Percentiles rank a stretch among this genome's conserved stretches.
Conservation (phyloP, 2,113 vertebrate species). For the Ophiodon elongatus region DNA sequence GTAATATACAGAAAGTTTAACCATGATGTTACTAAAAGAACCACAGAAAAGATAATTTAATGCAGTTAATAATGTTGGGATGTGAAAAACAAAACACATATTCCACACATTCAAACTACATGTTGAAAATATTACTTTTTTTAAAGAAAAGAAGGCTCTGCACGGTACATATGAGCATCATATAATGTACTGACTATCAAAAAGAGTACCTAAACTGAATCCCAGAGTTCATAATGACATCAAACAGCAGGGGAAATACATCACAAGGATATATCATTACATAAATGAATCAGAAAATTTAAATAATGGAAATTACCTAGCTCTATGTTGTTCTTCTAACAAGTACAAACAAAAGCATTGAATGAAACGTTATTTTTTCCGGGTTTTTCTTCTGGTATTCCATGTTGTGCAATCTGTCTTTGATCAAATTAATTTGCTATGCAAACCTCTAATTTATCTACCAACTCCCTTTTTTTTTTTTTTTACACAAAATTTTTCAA, state of each 20-base stretch:
- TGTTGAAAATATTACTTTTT: not conserved
- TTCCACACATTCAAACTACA: not conserved
- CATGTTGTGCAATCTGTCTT: not conserved
- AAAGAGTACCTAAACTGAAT: no score
- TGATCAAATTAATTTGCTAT: not conserved
- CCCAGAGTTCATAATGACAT: not conserved
- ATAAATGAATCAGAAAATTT: not conserved
- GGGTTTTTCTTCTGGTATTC: not conserved
- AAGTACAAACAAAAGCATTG: not conserved
- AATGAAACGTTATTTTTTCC: no score
- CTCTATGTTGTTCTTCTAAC: not conserved
- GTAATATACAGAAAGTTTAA: not conserved
- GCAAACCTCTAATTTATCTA: not conserved
- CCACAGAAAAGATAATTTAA: not conserved
- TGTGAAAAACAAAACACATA: not conserved
- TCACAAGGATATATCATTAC: not conserved
- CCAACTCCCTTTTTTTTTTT: no score
- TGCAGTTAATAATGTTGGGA: not conserved
- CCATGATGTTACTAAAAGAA: not conserved
- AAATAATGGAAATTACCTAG: not conserved
- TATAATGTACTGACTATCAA: no score
- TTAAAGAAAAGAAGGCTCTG: not conserved
- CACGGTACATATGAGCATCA: no score
- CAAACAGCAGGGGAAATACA: not conserved
- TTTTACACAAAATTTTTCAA: no score